Base-by-base conservation (phyloP, 1,140 invertebrate genomes). In the Wiebesia pumilae region DNA sequence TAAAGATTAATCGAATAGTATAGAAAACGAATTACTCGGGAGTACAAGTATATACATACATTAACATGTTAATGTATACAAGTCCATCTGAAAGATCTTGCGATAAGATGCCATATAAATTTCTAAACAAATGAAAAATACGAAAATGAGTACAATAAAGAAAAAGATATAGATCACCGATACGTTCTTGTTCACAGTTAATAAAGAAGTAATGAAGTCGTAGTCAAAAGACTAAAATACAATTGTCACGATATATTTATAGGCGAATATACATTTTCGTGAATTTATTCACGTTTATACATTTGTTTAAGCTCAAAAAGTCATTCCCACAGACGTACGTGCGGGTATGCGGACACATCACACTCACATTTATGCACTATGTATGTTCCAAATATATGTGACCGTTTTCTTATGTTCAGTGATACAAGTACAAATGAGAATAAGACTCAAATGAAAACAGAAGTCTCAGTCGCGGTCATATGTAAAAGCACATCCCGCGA, bases 401-500 rank as follows among this genome's bases (percentile, higher is more conserved):
- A n/a, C 43, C 9, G 27, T 43, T 43, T 7, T n/a, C 43, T 43
- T 10, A 67, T 27, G 33, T 62, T 43, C 35, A 27, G 35, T 19
- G 3, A n/a, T 58, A 35, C 3, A 27, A 24, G 6, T 24, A 54
- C 3, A 79, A 38, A 38, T 40, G 79, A 67, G 35, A 3, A 67
- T 62, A 65, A 40, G 54, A 27, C 27, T 33, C 78, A 54, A 81
- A 40, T 16, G 75, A 78, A 67, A 40, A 12, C 10, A 24, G 21
- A 67, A 81, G 62, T 47, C 38, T 43, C 24, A 43, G 38, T 67
- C 27, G 14, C 38, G 38, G 21, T 38, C 30, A n/a, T 75, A 24
- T 21, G 2, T 47, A 47, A 43, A n/a, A 81, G 79, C 35, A 24
- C 80, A 81, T 67, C 80, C 27, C 58, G 40, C 65, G 43, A 82